Percentiles rank a stretch among this genome's conserved stretches.
Conservation (phyloP, 2,113 vertebrate genomes). For the Pluvianellus socialis region DNA sequence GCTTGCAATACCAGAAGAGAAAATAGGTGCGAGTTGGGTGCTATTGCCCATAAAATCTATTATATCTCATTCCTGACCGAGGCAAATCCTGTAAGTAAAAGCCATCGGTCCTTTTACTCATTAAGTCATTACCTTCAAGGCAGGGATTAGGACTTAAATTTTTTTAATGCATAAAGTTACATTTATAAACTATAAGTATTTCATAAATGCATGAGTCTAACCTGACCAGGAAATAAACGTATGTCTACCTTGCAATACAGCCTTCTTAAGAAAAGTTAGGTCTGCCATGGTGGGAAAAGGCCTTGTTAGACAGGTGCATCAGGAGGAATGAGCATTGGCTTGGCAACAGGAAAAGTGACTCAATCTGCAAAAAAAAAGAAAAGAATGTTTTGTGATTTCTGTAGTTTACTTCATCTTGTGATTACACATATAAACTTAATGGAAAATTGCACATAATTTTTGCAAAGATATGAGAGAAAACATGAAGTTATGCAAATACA, state of each 20-base stretch:
- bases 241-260: not conserved
- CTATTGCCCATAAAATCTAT: not conserved
- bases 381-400: not conserved
- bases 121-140: not conserved
- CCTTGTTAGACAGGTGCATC: not conserved
- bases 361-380: not conserved
- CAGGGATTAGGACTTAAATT: not conserved
- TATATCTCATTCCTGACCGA: not conserved
- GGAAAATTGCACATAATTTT: not conserved
- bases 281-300: not conserved
- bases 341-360: not conserved
- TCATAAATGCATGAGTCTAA: not conserved
- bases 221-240: not conserved
- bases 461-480: not conserved
- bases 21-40: not conserved
- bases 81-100: not conserved
- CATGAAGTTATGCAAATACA: fast-evolving
- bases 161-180: not conserved
- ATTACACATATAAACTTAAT: not conserved
- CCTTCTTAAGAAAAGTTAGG: not conserved
- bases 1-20: not conserved
- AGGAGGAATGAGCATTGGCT: not conserved
- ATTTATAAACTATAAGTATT: not conserved
- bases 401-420: not conserved
- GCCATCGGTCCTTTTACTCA: not conserved